phyloP scores from a whole-genome alignment of 2,797 vertebrate species.

The Eidolon dupreanum region DNA sequence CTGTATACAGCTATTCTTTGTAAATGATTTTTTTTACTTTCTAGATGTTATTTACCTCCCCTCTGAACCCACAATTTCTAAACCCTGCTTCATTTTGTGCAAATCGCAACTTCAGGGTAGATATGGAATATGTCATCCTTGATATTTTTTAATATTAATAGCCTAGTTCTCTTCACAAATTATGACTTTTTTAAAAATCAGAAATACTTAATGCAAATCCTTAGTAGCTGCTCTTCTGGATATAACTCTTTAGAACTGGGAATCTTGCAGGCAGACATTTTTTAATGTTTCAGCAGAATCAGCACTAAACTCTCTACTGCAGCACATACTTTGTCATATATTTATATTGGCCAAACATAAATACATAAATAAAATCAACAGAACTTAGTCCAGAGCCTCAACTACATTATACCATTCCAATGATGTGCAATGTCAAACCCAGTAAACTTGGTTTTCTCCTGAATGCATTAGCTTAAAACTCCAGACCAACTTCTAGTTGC shows the following conservation, averaged over 20 bases:
- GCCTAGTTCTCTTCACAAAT: conserved; percentile 38
- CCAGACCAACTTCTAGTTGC: conserved; percentile 38
- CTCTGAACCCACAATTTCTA: conserved; percentile 15
- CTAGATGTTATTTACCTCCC: neutral
- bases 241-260: conserved; percentile 52
- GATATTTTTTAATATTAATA: conserved; percentile 56
- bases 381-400: conserved; percentile 57
- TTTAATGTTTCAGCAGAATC: conserved; percentile 59
- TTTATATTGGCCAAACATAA: conserved; percentile 70
- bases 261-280: conserved; percentile 49
- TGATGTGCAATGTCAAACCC: conserved; percentile 55
- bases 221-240: conserved; percentile 27
- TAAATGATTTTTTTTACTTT: conserved; percentile 67
- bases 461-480: conserved; percentile 50
- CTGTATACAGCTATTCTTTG: neutral
- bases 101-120: conserved; percentile 40
- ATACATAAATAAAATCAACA: conserved; percentile 72
- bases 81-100: conserved; percentile 25
- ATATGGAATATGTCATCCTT: neutral
- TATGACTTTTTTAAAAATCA: conserved; percentile 57
- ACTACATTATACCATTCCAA: conserved; percentile 49
- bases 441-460: conserved; percentile 68
- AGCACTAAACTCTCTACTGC: conserved; percentile 60
- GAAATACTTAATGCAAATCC: conserved; percentile 58
- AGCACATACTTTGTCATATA: conserved; percentile 60